Conservation (phyloP, 2,113 vertebrate genomes). For the Anolis carolinensis region DNA sequence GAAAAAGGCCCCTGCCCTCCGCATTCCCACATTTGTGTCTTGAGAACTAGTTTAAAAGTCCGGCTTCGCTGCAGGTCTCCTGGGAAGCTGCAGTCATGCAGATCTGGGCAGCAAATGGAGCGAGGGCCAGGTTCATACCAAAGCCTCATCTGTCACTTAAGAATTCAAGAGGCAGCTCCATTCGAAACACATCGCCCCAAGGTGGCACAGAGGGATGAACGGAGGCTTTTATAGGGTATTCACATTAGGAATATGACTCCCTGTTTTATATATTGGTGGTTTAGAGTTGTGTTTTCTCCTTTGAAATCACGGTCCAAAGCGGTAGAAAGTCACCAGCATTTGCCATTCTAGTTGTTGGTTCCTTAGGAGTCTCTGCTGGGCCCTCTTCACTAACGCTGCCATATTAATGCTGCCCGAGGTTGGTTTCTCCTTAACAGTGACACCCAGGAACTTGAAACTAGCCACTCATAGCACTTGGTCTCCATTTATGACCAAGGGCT, state of each 20-base stretch:
- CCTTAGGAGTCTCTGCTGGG: too few species aligned
- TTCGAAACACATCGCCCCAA: background rate
- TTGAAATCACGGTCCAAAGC: too few species aligned
- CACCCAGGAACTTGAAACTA: too few species aligned
- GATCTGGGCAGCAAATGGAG: background rate
- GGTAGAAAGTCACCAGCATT: too few species aligned
- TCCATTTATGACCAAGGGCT: too few species aligned
- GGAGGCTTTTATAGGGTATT: background rate
- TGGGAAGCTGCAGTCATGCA: background rate
- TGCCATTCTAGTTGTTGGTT: too few species aligned
- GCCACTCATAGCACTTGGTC: too few species aligned
- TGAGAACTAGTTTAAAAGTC: background rate
- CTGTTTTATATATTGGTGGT: background rate
- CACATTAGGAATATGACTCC: background rate
- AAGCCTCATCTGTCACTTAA: background rate
- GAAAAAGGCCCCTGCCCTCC: background rate
- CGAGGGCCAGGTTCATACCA: constrained; percentile 13
- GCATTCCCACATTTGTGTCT: background rate
- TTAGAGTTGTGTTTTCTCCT: background rate
- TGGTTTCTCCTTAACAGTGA: too few species aligned
- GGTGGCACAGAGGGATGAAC: background rate
- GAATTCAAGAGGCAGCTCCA: background rate
- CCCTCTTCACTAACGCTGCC: too few species aligned
- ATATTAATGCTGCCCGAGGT: too few species aligned
- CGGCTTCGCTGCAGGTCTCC: background rate